Conservation (phyloP, 2,888 invertebrate species). For the Torymus texanus region DNA sequence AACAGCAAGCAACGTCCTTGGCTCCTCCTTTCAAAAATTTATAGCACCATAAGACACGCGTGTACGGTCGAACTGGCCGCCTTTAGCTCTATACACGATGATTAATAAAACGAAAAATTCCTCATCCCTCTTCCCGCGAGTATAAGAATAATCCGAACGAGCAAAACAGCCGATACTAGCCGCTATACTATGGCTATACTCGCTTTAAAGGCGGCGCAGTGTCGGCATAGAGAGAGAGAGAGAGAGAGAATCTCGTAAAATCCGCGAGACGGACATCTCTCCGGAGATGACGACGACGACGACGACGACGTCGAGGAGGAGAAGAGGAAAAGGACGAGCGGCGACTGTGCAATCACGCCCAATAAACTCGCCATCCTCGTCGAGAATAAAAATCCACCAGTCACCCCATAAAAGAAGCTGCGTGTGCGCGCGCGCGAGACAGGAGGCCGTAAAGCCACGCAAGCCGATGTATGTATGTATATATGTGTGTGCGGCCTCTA, state of each 20-base stretch:
- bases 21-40: conserved; percentile 7
- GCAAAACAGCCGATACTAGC: not conserved
- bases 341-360: conserved; percentile 44
- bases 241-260: conserved; percentile 38
- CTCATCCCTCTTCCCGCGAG: not conserved
- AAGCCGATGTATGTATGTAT: too few relatives aligned
- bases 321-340: too few relatives aligned
- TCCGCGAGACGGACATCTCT: not conserved
- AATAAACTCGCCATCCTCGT: conserved; percentile 45
- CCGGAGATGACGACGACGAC: conserved; percentile 11
- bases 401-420: conserved; percentile 50
- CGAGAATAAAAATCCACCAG: conserved; percentile 52
- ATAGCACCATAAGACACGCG: not conserved
- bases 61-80: not conserved
- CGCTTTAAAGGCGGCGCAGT: conserved; percentile 6
- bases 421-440: not conserved
- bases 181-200: not conserved
- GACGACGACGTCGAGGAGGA: too few relatives aligned
- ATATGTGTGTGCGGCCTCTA: too few relatives aligned
- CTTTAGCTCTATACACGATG: conserved; percentile 3
- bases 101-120: conserved; percentile 34
- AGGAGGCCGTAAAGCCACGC: not conserved
- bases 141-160: conserved; percentile 33
- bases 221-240: not conserved
- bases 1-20: too few relatives aligned